Conservation (phyloP, 2,888 invertebrate genomes). For the Drosophila cracens region DNA sequence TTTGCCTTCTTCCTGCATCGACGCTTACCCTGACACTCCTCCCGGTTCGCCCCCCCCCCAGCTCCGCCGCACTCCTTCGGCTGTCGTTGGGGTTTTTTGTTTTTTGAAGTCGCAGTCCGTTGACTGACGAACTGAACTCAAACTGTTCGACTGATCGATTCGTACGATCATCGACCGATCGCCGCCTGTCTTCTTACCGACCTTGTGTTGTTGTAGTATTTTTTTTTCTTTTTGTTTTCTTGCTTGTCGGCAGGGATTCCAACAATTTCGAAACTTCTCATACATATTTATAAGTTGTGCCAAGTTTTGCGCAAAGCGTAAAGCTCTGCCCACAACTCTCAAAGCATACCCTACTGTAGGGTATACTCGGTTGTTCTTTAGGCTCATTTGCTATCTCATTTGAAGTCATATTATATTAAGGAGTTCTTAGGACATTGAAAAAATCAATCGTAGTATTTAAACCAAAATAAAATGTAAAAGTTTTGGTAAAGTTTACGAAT, state of each 20-base stretch:
- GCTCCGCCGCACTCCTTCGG: neutral
- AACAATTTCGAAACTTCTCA: slow-evolving; percentile 83
- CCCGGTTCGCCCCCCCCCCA: neutral
- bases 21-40: slow-evolving; percentile 26
- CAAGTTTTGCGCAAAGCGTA: slow-evolving; percentile 71
- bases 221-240: slow-evolving; percentile 17
- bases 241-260: slow-evolving; percentile 81
- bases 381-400: no score
- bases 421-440: neutral
- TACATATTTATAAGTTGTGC: slow-evolving; percentile 83
- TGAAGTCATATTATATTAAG: no score
- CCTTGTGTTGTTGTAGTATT: slow-evolving; percentile 64
- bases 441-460: neutral
- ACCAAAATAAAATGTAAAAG: no score
- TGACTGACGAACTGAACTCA: slow-evolving; percentile 76
- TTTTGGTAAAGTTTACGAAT: neutral
- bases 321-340: slow-evolving; percentile 69
- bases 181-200: slow-evolving; percentile 76
- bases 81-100: slow-evolving; percentile 19
- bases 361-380: neutral
- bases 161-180: slow-evolving; percentile 64
- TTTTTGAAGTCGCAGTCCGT: slow-evolving; percentile 41
- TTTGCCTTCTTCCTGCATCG: slow-evolving; percentile 60
- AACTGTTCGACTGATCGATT: slow-evolving; percentile 63
- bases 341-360: slow-evolving; percentile 30